Evolutionary conservation across 1,140 invertebrate genomes (phyloP), one percentile per base, ranked within the genome.

Genomic region (Leptinotarsa defecta): DNA sequence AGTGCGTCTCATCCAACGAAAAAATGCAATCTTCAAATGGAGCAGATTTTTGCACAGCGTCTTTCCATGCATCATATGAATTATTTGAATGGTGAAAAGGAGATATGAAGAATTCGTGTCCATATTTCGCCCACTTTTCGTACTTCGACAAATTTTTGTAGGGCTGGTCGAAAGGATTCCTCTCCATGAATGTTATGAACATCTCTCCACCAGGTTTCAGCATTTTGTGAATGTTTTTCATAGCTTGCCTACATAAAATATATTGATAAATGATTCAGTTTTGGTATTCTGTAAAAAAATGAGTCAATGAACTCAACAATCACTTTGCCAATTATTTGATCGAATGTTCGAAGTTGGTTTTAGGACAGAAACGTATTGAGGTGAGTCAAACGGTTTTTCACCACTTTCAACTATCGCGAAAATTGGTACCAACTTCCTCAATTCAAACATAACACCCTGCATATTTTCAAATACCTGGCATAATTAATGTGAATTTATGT

Each of bases 181-280:
- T 34, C n/a, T 69, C 24, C 15, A 69, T n/a, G 43, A 48, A 49
- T n/a, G 13, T 8, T 19, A 43, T 3, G 5, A 69, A 69, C 11
- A 48, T 69, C 27, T 69, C 24, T 15, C 68, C 68, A 4, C 68
- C 68, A 17, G 68, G 68, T 69, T 69, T 69, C 43, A 69, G 27
- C 27, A 69, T 69, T 69, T 69, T 69, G 22, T 69, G 11, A n/a
- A 69, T 13, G 68, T 69, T 69, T 0, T 27, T 19, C 19, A 69
- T 48, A 24, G 68, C 68, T 48, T 69, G 19, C 24, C 68, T 69
- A 11, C 13, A 48, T 34, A 20, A 17, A 17, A 57, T 6, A 57
- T 15, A 57, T 57, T 15, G 52, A 57, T n/a, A 43, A 43, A 43
- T 43, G 1, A 43, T 3, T 11, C 4, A 43, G 8, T 8, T 43